Evolutionary conservation across 1,140 invertebrate genomes (phyloP).

Genomic region (roundworm (Caenorhabditis elegans)): DNA sequence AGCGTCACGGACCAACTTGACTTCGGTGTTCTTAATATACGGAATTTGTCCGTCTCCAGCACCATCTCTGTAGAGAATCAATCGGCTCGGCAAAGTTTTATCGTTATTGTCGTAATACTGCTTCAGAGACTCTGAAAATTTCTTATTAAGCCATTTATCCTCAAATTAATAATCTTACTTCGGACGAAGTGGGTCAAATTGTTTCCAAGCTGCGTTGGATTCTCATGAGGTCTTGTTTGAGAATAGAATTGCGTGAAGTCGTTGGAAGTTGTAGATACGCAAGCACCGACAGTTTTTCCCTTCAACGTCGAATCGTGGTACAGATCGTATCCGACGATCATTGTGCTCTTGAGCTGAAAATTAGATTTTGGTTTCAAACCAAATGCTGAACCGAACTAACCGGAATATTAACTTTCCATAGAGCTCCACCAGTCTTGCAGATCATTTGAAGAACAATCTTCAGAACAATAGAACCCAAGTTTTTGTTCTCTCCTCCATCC

Average conservation of each 20-base stretch:
- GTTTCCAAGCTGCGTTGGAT: slow-evolving; percentile 39
- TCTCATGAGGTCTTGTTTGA: slow-evolving; percentile 42
- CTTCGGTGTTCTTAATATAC: slow-evolving; percentile 38
- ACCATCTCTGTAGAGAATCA: slow-evolving; percentile 46
- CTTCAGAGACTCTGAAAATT: slow-evolving; percentile 37
- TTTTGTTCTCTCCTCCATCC: slow-evolving; percentile 41
- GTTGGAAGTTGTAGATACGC: slow-evolving; percentile 38
- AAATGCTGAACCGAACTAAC: not conserved
- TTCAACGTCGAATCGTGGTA: slow-evolving; percentile 43
- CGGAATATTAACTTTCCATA: slow-evolving; percentile 40
- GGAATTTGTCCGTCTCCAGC: slow-evolving; percentile 46
- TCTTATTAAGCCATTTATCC: too few relatives aligned
- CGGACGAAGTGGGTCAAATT: slow-evolving; percentile 39
- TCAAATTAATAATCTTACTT: slow-evolving; percentile 34
- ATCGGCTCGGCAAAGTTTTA: not conserved
- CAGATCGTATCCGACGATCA: slow-evolving; percentile 44
- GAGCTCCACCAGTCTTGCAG: slow-evolving; percentile 45
- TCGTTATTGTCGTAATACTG: slow-evolving; percentile 36
- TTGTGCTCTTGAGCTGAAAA: slow-evolving; percentile 9
- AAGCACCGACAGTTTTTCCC: slow-evolving; percentile 44
- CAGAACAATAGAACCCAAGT: slow-evolving; percentile 41
- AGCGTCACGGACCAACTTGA: slow-evolving; percentile 33
- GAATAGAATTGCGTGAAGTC: slow-evolving; percentile 42
- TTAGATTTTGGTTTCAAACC: not conserved
- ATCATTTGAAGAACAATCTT: slow-evolving; percentile 46